Evolutionary conservation across 2,113 vertebrate species (phyloP).

Genomic region (Nestor notabilis): DNA sequence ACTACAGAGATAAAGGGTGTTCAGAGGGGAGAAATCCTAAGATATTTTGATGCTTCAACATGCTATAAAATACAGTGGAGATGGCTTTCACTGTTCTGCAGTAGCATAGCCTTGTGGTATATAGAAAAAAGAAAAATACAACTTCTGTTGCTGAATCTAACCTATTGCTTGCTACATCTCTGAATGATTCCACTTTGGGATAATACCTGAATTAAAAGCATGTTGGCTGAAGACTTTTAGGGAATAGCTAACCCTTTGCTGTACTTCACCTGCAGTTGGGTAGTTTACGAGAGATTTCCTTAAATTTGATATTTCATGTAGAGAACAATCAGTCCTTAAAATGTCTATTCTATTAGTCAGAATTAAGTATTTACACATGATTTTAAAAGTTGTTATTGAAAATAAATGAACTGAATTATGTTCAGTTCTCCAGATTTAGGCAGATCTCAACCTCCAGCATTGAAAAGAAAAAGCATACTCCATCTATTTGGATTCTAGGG

Average conservation of each 20-base stretch:
- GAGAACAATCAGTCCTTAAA: not conserved
- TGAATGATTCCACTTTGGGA: not conserved
- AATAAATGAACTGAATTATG: not conserved
- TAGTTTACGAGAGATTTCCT: not conserved
- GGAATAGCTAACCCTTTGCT: not conserved
- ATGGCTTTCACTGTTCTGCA: not conserved
- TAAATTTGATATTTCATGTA: not conserved
- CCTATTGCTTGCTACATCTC: not conserved
- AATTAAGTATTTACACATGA: not conserved
- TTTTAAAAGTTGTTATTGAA: not conserved
- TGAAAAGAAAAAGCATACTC: not conserved
- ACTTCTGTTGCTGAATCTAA: not conserved
- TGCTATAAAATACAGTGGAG: not conserved
- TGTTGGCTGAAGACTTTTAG: not conserved
- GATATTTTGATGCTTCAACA: not conserved
- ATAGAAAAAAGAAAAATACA: not conserved
- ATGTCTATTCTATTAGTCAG: not conserved
- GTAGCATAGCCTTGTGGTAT: not conserved
- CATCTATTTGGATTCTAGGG: not conserved
- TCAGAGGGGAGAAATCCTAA: not conserved
- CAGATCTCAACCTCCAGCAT: not conserved
- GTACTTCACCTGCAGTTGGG: not conserved
- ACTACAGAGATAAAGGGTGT: not conserved
- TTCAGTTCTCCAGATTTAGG: not conserved
- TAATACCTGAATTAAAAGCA: not conserved